Percentiles rank a stretch among this genome's conserved stretches.
phyloP scores from a whole-genome alignment of 2,888 invertebrate genomes.

The Noctua fimbriata region DNA sequence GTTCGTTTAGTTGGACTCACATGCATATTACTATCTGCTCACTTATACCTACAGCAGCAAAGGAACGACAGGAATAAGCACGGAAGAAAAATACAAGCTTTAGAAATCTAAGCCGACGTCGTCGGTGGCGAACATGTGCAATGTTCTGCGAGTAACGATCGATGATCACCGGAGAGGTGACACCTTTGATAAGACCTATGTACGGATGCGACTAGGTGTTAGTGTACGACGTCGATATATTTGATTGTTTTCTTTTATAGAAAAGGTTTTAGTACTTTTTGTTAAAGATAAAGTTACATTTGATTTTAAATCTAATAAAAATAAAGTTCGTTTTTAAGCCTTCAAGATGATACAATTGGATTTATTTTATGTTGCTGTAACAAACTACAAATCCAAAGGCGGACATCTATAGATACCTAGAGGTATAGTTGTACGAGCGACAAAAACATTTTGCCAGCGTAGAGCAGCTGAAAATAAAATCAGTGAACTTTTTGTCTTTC shows the following conservation, averaged over 20 bases:
- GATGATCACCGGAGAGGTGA: constrained; percentile 42
- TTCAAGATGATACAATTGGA: background rate
- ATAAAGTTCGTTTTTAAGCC: background rate
- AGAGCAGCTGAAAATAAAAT: constrained; percentile 42
- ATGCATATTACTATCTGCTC: background rate
- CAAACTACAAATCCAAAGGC: background rate
- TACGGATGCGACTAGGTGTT: constrained; percentile 1
- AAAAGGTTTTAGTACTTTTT: constrained; percentile 9
- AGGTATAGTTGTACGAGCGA: background rate
- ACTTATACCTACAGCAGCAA: background rate
- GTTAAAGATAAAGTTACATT: background rate
- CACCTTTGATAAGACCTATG: constrained; percentile 17
- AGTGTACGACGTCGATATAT: background rate
- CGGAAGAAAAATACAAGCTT: constrained; percentile 18
- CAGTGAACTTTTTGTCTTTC: constrained; percentile 48
- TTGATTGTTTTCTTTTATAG: constrained; percentile 9
- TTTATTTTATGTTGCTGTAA: background rate
- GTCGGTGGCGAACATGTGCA: constrained; percentile 43
- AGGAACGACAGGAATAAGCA: background rate
- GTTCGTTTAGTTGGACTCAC: no score
- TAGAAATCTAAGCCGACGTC: constrained; percentile 18
- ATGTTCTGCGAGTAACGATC: constrained; percentile 46
- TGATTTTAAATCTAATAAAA: background rate
- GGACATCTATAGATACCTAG: background rate
- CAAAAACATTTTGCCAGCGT: constrained; percentile 13